These are phyloP conservation scores for Neostethus bicornis DNA, from an alignment of 2,797 vertebrate species.

Conservation along the genomic window DNA sequence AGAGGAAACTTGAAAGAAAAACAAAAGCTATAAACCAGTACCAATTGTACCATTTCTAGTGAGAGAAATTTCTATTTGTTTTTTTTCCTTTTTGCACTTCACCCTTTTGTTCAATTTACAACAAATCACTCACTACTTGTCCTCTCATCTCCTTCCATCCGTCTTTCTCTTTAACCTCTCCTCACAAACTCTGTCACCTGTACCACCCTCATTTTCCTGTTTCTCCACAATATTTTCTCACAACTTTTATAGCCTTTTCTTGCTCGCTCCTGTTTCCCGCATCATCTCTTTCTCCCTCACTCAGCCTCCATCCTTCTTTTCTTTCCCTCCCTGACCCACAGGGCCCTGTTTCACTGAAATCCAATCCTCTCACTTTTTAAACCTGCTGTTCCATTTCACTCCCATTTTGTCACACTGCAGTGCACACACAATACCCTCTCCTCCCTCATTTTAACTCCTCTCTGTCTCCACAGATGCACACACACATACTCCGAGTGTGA, in stretches of 20 bases:
- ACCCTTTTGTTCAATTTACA: constrained; percentile 19
- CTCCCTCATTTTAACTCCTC: constrained; percentile 54
- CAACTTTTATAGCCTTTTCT: constrained; percentile 32
- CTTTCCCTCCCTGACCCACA: constrained; percentile 61
- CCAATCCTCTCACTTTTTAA: constrained; percentile 73
- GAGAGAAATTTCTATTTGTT: constrained; percentile 16
- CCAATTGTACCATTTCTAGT: constrained; percentile 4
- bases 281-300: constrained; percentile 24
- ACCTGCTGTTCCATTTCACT: constrained; percentile 76
- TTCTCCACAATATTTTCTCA: constrained; percentile 34
- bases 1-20: not conserved
- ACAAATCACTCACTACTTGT: constrained; percentile 21
- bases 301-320: constrained; percentile 24
- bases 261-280: constrained; percentile 13
- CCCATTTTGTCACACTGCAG: constrained; percentile 75
- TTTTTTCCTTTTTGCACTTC: constrained; percentile 6
- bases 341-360: constrained; percentile 68
- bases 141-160: constrained; percentile 20
- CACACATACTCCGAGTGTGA: constrained; percentile 1
- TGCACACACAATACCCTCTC: constrained; percentile 66
- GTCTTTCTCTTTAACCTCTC: constrained; percentile 40
- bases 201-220: constrained; percentile 31
- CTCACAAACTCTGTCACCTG: constrained; percentile 19
- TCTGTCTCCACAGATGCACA: constrained; percentile 31
- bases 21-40: no score